Percentiles rank a stretch among this genome's conserved stretches.
Conservation (phyloP, 2,113 vertebrate species). For the Herpetotheres cachinnans region DNA sequence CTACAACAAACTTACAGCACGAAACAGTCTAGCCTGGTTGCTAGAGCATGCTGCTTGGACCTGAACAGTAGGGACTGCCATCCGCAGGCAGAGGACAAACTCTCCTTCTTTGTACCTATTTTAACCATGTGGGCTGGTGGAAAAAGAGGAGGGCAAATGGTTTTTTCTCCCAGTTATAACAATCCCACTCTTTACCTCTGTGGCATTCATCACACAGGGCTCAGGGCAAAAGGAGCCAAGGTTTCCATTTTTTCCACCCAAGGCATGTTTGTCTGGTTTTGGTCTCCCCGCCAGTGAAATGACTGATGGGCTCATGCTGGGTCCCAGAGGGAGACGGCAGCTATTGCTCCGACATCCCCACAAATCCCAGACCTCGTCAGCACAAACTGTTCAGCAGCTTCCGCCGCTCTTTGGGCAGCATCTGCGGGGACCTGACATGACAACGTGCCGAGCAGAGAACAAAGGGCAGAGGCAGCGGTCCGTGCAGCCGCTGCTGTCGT, state of each 20-base stretch:
- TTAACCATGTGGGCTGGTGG: neutral
- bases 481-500: neutral
- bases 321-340: neutral
- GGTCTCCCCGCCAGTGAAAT: rapidly evolving
- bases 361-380: neutral
- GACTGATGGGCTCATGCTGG: rapidly evolving
- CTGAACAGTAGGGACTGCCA: neutral
- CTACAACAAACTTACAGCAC: neutral
- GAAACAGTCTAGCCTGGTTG: neutral
- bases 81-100: neutral
- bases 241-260: neutral
- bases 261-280: rapidly evolving
- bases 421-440: rapidly evolving
- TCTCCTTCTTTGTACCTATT: neutral
- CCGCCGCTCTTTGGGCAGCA: too few relatives aligned
- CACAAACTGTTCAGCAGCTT: neutral
- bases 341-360: neutral
- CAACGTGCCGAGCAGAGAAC: rapidly evolving
- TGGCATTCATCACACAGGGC: neutral
- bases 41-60: neutral
- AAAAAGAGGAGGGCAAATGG: neutral
- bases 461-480: neutral
- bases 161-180: neutral
- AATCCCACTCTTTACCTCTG: neutral
- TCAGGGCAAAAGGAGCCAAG: neutral